Conservation (phyloP, 2,113 vertebrate species). For the Bubo scandiacus region DNA sequence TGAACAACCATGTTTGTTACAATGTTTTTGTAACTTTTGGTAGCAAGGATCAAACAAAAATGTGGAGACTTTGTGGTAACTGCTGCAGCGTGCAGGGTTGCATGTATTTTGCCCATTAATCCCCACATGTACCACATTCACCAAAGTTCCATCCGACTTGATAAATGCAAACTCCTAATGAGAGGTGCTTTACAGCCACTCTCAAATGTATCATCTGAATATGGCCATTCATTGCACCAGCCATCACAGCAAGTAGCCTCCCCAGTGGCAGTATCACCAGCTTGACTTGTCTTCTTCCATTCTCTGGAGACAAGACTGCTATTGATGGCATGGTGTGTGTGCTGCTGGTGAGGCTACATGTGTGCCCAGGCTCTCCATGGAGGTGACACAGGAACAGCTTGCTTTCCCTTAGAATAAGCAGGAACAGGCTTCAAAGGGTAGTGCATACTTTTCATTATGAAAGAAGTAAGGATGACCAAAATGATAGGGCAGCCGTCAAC, state of each 20-base stretch:
- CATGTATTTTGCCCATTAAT: background rate
- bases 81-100: background rate
- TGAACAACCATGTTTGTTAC: background rate
- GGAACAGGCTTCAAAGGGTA: background rate
- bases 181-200: background rate
- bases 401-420: background rate
- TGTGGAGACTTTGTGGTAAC: background rate
- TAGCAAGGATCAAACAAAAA: background rate
- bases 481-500: background rate
- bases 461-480: background rate
- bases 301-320: background rate
- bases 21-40: background rate
- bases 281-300: background rate
- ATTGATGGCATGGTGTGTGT: background rate
- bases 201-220: background rate
- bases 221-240: background rate
- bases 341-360: background rate
- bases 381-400: background rate
- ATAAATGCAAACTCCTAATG: background rate
- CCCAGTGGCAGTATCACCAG: background rate
- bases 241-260: rapidly evolving
- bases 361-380: background rate
- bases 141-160: background rate
- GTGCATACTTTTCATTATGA: background rate
- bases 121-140: background rate